Percentiles rank a stretch among this genome's conserved stretches.
These are phyloP conservation scores for Nemotelus nigrinus DNA, from an alignment of 2,888 invertebrate genomes.

Conservation along the genomic window DNA sequence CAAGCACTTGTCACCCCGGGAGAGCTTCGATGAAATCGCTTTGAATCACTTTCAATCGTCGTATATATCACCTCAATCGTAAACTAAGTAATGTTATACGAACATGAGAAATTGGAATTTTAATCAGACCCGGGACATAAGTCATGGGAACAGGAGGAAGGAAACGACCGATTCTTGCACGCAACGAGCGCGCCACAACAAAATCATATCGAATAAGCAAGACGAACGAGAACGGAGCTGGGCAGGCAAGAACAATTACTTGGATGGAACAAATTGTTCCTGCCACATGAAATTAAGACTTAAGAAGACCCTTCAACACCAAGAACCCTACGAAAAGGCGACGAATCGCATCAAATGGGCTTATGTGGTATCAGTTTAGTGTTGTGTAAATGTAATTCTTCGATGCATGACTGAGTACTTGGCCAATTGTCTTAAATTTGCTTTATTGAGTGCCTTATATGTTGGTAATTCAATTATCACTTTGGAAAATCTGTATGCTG, in stretches of 20 bases:
- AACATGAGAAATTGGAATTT: constrained; percentile 44
- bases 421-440: constrained; percentile 50
- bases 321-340: constrained; percentile 20
- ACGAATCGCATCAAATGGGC: constrained; percentile 26
- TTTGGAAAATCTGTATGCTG: constrained; percentile 21
- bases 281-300: constrained; percentile 13
- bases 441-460: constrained; percentile 48
- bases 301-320: constrained; percentile 22
- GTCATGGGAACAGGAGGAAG: constrained; percentile 38
- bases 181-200: neutral
- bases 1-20: constrained; percentile 39
- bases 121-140: constrained; percentile 30
- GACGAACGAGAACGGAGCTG: neutral
- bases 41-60: constrained; percentile 11
- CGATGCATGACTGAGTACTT: constrained; percentile 44
- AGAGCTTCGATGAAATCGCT: constrained; percentile 18
- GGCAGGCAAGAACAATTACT: neutral
- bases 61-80: constrained; percentile 30
- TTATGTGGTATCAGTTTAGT: constrained; percentile 40
- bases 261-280: constrained; percentile 7
- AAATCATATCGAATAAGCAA: neutral
- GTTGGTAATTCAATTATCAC: constrained; percentile 48
- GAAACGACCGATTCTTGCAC: constrained; percentile 19
- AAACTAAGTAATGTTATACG: constrained; percentile 35
- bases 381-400: constrained; percentile 31